These are phyloP conservation scores for Agapostemon virescens DNA, from an alignment of 2,888 invertebrate species.

Conservation along the genomic window DNA sequence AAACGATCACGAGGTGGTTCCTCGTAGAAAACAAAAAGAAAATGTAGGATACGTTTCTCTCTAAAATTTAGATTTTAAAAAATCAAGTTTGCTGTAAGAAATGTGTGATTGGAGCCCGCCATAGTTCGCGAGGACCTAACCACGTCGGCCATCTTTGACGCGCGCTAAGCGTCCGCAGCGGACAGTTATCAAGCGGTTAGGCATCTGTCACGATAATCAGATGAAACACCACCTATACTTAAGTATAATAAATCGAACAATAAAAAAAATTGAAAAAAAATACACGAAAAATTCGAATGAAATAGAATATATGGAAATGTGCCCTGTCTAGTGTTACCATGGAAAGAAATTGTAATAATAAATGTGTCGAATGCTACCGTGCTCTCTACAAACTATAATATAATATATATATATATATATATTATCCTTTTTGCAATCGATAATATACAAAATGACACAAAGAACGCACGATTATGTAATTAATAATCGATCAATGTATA, in stretches of 20 bases:
- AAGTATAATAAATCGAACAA: slow-evolving; percentile 5
- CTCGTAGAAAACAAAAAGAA: no score
- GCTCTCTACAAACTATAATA: slow-evolving; percentile 61
- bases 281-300: slow-evolving; percentile 25
- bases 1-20: no score
- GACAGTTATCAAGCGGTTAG: slow-evolving; percentile 47
- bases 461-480: slow-evolving; percentile 35
- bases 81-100: background rate
- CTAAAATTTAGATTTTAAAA: background rate
- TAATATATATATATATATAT: no score
- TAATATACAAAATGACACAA: slow-evolving; percentile 38
- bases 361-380: slow-evolving; percentile 59
- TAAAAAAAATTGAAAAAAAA: slow-evolving; percentile 11
- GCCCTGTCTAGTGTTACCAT: slow-evolving; percentile 55
- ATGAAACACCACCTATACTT: slow-evolving; percentile 49
- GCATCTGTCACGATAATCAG: slow-evolving; percentile 44
- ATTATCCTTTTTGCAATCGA: slow-evolving; percentile 36
- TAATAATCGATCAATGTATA: slow-evolving; percentile 41
- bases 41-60: background rate
- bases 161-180: slow-evolving; percentile 30
- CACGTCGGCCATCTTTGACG: slow-evolving; percentile 27
- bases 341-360: slow-evolving; percentile 54
- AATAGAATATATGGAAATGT: slow-evolving; percentile 45
- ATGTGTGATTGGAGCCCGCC: slow-evolving; percentile 19
- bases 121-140: slow-evolving; percentile 26